Conservation (phyloP, 2,113 vertebrate species). For the Oryzias woworae region DNA sequence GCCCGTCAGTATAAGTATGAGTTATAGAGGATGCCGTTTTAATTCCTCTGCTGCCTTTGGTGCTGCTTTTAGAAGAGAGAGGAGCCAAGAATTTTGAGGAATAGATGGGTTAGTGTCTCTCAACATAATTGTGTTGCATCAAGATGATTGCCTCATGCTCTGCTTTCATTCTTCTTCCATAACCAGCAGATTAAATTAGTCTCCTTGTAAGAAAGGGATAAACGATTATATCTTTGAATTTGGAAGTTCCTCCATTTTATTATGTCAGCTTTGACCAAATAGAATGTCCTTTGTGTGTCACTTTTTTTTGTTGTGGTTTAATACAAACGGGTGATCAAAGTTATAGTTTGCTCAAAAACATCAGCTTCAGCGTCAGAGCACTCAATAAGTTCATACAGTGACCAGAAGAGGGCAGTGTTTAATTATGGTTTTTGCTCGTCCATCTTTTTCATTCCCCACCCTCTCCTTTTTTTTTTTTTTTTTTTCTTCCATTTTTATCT, state of each 20-base stretch:
- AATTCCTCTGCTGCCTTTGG: conserved; percentile 25
- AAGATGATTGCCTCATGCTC: conserved; percentile 44
- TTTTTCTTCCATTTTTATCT: conserved; percentile 71
- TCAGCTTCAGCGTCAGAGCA: conserved; percentile 24
- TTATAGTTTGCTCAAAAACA: conserved; percentile 39
- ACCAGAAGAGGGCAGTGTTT: conserved; percentile 69
- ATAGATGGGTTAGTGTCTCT: conserved; percentile 38
- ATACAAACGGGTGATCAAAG: conserved; percentile 51
- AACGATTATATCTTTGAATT: conserved; percentile 22
- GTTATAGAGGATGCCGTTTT: conserved; percentile 21
- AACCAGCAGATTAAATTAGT: conserved; percentile 52
- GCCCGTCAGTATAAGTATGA: conserved; percentile 20
- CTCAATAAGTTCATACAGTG: neutral
- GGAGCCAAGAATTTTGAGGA: conserved; percentile 19
- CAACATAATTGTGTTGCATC: conserved; percentile 61
- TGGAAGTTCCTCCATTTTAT: conserved; percentile 21
- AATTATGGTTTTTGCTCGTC: conserved; percentile 34
- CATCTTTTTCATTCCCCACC: conserved; percentile 28
- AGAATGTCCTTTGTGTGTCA: conserved; percentile 44
- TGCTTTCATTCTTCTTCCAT: conserved; percentile 30
- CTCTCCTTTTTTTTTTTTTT: conserved; percentile 51
- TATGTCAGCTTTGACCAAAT: conserved; percentile 37
- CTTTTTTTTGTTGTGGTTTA: conserved; percentile 42
- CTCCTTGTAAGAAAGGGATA: conserved; percentile 10
- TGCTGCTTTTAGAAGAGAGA: conserved; percentile 34